Evolutionary conservation across 2,113 vertebrate species (phyloP).

Genomic region (Mastomys coucha): DNA sequence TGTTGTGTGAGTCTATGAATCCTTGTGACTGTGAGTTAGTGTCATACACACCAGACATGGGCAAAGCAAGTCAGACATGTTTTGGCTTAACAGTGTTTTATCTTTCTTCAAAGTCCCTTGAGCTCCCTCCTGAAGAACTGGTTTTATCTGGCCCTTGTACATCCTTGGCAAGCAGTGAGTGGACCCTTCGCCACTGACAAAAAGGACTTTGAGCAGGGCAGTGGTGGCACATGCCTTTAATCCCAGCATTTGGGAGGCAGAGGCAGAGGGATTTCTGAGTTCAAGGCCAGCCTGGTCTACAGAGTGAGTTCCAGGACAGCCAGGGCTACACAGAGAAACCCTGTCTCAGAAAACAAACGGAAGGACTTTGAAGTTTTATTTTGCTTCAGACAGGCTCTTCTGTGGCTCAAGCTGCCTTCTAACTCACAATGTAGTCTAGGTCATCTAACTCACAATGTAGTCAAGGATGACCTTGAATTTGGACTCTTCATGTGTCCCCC

Average conservation of each 20-base stretch:
- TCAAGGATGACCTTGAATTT: neutral
- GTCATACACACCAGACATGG: neutral
- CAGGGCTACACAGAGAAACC: too few species aligned
- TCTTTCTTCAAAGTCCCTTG: constrained; percentile 31
- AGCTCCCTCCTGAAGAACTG: neutral
- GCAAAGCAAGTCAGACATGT: neutral
- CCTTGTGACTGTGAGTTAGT: neutral
- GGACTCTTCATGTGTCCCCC: neutral
- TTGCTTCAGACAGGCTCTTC: neutral
- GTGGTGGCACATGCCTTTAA: too few species aligned
- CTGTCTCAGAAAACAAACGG: too few species aligned
- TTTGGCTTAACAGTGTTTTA: neutral
- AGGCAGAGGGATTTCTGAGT: too few species aligned
- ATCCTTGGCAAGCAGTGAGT: neutral
- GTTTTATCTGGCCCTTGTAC: neutral
- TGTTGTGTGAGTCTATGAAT: neutral
- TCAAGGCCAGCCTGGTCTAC: too few species aligned
- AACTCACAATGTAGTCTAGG: too few species aligned
- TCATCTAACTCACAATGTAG: neutral
- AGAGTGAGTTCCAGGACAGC: too few species aligned
- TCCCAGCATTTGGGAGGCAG: too few species aligned
- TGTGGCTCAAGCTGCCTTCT: neutral
- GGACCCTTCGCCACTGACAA: neutral
- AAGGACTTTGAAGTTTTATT: neutral
- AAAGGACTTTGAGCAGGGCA: neutral